Percentiles rank a stretch among this genome's conserved stretches.
These are phyloP conservation scores for Drosophila melanica DNA, from an alignment of 1,140 invertebrate genomes.

Conservation along the genomic window DNA sequence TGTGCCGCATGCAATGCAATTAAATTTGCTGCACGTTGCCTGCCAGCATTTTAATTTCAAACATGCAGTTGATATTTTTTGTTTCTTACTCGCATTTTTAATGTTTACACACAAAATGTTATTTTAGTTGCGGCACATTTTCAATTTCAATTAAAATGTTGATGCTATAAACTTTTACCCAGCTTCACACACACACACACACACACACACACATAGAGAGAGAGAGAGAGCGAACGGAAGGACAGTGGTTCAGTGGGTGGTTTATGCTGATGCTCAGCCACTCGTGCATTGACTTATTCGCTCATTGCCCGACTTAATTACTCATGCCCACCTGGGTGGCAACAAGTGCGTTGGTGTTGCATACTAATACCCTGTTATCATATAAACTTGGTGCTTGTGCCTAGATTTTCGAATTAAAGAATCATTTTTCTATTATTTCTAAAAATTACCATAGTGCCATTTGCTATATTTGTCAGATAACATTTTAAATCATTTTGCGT, in stretches of 20 bases:
- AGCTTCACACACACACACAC: slow-evolving; percentile 25
- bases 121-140: slow-evolving; percentile 77
- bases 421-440: too few species aligned
- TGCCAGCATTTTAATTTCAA: slow-evolving; percentile 54
- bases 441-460: too few species aligned
- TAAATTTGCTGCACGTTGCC: slow-evolving; percentile 47
- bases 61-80: slow-evolving; percentile 45
- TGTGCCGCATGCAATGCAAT: slow-evolving; percentile 48
- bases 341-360: slow-evolving; percentile 51
- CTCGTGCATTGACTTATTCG: slow-evolving; percentile 53
- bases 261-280: slow-evolving; percentile 37
- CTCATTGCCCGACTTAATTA: slow-evolving; percentile 71
- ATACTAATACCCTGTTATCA: slow-evolving; percentile 32
- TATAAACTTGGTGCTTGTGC: neutral
- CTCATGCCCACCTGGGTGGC: slow-evolving; percentile 70
- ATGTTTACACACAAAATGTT: slow-evolving; percentile 75
- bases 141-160: slow-evolving; percentile 80
- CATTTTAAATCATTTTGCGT: too few species aligned
- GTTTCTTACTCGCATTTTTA: slow-evolving; percentile 45
- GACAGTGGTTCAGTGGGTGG: neutral
- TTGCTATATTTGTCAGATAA: too few species aligned
- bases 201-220: slow-evolving; percentile 13
- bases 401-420: too few species aligned
- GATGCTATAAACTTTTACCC: slow-evolving; percentile 52
- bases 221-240: too few species aligned